Conservation (phyloP, 2,888 invertebrate genomes). For the Agrypnus murinus region DNA sequence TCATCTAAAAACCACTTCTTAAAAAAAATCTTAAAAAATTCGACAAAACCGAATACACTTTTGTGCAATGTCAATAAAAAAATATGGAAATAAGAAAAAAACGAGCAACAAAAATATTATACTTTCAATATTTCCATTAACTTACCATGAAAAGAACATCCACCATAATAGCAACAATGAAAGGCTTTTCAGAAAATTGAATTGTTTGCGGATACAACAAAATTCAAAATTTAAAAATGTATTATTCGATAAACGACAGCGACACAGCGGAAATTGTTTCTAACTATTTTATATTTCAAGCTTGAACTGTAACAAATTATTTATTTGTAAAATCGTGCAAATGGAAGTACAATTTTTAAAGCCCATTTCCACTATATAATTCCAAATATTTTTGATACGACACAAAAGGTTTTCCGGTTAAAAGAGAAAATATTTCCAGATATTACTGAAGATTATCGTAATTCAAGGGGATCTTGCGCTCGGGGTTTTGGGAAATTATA, state of each 20-base stretch:
- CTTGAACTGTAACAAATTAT: slow-evolving; percentile 5
- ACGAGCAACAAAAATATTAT: background rate
- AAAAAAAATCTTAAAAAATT: too few relatives aligned
- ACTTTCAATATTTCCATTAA: slow-evolving; percentile 3
- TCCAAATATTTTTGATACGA: slow-evolving; percentile 14
- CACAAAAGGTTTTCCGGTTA: slow-evolving; percentile 27
- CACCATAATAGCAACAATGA: background rate
- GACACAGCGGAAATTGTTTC: slow-evolving; percentile 18
- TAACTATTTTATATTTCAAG: slow-evolving; percentile 13
- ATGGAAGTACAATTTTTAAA: too few relatives aligned
- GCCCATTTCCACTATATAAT: slow-evolving; percentile 6
- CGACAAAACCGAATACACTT: too few relatives aligned
- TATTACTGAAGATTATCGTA: slow-evolving; percentile 33
- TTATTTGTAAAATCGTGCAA: too few relatives aligned
- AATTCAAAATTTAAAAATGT: slow-evolving; percentile 14
- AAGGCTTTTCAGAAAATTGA: slow-evolving; percentile 1
- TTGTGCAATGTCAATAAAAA: too few relatives aligned
- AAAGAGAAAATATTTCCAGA: slow-evolving; percentile 22
- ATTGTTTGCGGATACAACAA: background rate
- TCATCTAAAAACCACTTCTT: too few relatives aligned
- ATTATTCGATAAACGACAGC: slow-evolving; percentile 3
- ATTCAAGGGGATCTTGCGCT: slow-evolving; percentile 21
- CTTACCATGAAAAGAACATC: background rate
- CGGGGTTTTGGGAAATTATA: slow-evolving; percentile 28
- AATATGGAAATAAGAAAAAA: too few relatives aligned